A percentile compares a stretch with the other conserved stretches of the same genome.
Evolutionary conservation across 2,113 vertebrate species (phyloP).

Genomic region (Charina bottae): DNA sequence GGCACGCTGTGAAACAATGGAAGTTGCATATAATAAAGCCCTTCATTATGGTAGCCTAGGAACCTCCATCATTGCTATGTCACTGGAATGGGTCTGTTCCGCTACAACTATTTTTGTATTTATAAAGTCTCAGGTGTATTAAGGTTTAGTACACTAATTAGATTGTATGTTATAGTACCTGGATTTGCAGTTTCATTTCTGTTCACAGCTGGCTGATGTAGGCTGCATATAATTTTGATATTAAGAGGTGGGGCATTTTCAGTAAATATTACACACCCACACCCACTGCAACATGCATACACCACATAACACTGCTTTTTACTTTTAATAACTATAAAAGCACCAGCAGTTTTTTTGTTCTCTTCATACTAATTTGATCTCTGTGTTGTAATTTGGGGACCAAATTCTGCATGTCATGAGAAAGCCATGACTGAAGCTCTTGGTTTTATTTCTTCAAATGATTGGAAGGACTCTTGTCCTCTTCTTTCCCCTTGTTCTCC

Average conservation of each 20-base stretch:
- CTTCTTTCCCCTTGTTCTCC: neutral
- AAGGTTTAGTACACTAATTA: constrained; percentile 69
- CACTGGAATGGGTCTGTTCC: constrained; percentile 61
- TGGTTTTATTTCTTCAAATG: neutral
- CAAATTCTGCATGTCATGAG: neutral
- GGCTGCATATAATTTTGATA: constrained; percentile 46
- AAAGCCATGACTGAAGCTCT: neutral
- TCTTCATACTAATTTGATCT: neutral
- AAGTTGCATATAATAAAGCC: constrained; percentile 30
- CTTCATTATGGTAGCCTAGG: constrained; percentile 60
- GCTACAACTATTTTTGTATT: constrained; percentile 73
- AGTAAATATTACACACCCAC: neutral
- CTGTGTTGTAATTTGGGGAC: neutral
- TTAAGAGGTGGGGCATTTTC: constrained; percentile 56
- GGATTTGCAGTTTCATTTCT: constrained; percentile 45
- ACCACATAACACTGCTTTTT: neutral
- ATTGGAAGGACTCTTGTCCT: neutral
- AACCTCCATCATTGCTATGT: constrained; percentile 55
- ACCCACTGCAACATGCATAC: neutral
- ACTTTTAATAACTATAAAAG: neutral
- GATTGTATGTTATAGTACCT: constrained; percentile 60
- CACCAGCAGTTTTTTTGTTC: neutral
- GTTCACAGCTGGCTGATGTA: constrained; percentile 62
- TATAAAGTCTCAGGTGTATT: constrained; percentile 66
- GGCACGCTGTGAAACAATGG: constrained; percentile 48